Base-by-base conservation (phyloP, 2,113 vertebrate genomes). In the Lepisosteus oculatus region DNA sequence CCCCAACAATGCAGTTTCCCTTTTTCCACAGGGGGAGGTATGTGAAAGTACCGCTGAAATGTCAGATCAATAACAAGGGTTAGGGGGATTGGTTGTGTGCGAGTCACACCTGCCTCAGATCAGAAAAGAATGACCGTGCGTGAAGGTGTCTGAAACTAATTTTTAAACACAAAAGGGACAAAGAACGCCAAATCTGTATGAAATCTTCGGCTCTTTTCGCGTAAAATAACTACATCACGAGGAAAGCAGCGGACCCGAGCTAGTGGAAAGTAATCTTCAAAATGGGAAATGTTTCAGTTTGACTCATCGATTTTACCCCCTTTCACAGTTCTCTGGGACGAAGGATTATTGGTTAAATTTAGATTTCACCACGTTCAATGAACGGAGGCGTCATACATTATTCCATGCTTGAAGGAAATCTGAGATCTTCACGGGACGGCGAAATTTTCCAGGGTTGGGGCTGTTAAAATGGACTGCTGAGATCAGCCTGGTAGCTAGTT, bases 391-490 rank as follows among this genome's bases (percentile, higher is more conserved):
- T 1, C 73, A 45, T 14, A 74, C 43, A 75, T 61, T 42, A 41
- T 71, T 70, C 62, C 74, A 63, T 65, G 5, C 76, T 70, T 43
- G 9, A 1, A 17, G 80, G 66, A 61, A 70, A 6, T 55, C 42
- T 12, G 55, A 56, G 74, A 72, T 80, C 78, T 74, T 43, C 77
- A 83, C 85, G 80, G 86, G 88, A 87, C 83, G 82, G 82, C 76
- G 83, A 77, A 81, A 76, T 83, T 81, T 81, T 82, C 79, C 51
- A 76, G 84, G 81, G 81, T 85, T 76, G 79, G 84, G 84, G 84
- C 80, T 45, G 8, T 68, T 68, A 80, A 87, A 81, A 86, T 86
- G 68, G 42, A 41, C 15, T 6, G 17, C 12, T 55, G 59, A 72
- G 44, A 7, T 11, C 29, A 11, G 17, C 8, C 43, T 44, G 56